Conservation (phyloP, 2,797 vertebrate genomes). For the Dermochelys coriacea region DNA sequence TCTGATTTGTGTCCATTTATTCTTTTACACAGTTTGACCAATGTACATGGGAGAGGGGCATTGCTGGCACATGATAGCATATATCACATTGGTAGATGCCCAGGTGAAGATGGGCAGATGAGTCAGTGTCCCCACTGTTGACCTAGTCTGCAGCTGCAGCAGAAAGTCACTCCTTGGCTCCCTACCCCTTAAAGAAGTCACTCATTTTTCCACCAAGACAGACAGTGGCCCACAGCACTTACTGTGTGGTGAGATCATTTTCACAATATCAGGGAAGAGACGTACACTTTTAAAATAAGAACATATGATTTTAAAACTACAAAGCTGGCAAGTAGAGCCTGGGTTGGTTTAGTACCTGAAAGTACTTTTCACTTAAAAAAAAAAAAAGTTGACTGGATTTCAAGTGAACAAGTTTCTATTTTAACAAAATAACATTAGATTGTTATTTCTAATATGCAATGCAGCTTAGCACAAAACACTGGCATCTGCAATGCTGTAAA, state of each 20-base stretch:
- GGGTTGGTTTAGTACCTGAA: conserved; percentile 49
- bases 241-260: neutral
- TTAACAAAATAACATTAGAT: conserved; percentile 29
- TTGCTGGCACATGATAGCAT: too few species aligned
- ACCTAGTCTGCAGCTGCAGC: neutral
- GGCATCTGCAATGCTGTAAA: neutral
- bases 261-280: neutral
- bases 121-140: neutral
- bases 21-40: too few species aligned
- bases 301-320: conserved; percentile 33
- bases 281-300: conserved; percentile 41
- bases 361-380: conserved; percentile 25
- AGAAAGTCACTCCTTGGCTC: neutral
- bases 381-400: conserved; percentile 42
- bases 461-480: conserved; percentile 20
- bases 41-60: too few species aligned
- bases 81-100: too few species aligned
- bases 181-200: neutral
- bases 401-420: conserved; percentile 35
- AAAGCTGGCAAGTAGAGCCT: conserved; percentile 33
- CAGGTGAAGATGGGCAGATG: too few species aligned
- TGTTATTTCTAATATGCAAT: conserved; percentile 34
- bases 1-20: too few species aligned
- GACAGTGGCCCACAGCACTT: neutral
- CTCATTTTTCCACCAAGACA: neutral